Base-by-base conservation (phyloP, 2,888 invertebrate genomes). In the Arge pagana region DNA sequence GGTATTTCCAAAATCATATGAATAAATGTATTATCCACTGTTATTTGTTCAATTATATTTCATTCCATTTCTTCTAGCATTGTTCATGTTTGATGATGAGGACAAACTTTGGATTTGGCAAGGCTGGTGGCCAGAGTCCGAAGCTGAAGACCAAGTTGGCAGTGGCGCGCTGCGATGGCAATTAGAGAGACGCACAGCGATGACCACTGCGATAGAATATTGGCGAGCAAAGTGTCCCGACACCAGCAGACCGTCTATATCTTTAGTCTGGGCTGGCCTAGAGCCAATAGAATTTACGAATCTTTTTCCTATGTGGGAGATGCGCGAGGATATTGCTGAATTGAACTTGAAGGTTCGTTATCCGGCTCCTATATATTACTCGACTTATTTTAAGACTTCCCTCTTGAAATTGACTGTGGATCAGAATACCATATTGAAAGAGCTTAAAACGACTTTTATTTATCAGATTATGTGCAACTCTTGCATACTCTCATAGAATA, bases 51-150 rank as follows among this genome's bases (percentile, higher is more conserved):
- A n/a, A n/a, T n/a, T n/a, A n/a, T n/a, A n/a, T n/a, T n/a, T n/a
- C n/a, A n/a, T n/a, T n/a, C n/a, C n/a, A n/a, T n/a, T 39, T 51
- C 51, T 79, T 78, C 31, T 74, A 88, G 93, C 90, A 21, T 81
- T 95, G 65, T 94, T 93, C 77, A 79, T 96, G 71, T 72, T 96
- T 72, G 87, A 96, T 68, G 90, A 92, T 71, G 85, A 86, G 33
- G 80, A 83, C 59, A 83, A 82, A 62, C 81, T 95, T 58, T 96
- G 91, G 89, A 79, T 96, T 68, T 96, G 96, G 96, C 93, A 95
- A 79, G 96, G 96, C 41, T 96, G 94, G 93, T 92, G 93, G 90
- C 93, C 93, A 16, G 82, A 84, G 58, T 78, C 79, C 5, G 83
- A 82, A 54, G 81, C 82, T 54, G 87, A 85, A 35, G 83, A 77